Percentiles rank a stretch among this genome's conserved stretches.
These are phyloP conservation scores for Hypena proboscidalis DNA, from an alignment of 2,888 invertebrate species.

Conservation along the genomic window DNA sequence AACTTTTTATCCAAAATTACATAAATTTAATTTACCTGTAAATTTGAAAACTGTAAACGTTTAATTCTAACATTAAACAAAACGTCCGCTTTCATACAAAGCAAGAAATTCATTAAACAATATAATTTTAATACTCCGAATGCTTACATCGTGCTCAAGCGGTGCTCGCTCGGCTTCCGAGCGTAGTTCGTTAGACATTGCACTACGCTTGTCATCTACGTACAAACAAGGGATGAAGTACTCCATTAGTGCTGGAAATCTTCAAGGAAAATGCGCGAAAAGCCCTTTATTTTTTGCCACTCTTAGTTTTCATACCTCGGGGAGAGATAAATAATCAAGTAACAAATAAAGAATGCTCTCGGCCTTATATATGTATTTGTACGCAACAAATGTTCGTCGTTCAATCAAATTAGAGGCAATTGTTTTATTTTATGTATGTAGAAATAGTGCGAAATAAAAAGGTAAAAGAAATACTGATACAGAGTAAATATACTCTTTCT, in stretches of 20 bases:
- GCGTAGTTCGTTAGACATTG: slow-evolving; percentile 45
- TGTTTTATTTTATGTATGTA: not conserved
- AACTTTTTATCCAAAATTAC: too few relatives aligned
- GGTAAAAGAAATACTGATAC: too few relatives aligned
- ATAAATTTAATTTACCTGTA: too few relatives aligned
- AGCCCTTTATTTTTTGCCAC: slow-evolving; percentile 15
- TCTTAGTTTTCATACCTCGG: slow-evolving; percentile 19
- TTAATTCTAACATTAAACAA: too few relatives aligned
- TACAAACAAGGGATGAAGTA: slow-evolving; percentile 61
- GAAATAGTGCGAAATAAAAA: too few relatives aligned
- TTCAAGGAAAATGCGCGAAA: slow-evolving; percentile 46
- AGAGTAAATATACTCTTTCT: too few relatives aligned
- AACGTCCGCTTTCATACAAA: too few relatives aligned
- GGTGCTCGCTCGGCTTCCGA: slow-evolving; percentile 34
- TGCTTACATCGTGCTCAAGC: slow-evolving; percentile 13
- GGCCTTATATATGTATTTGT: slow-evolving; percentile 10
- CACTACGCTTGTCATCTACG: slow-evolving; percentile 49
- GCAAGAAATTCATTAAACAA: slow-evolving; percentile 17
- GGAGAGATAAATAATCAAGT: slow-evolving; percentile 18
- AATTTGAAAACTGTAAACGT: too few relatives aligned
- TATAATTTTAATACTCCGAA: slow-evolving; percentile 18
- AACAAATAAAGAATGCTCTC: slow-evolving; percentile 9
- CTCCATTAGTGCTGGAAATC: slow-evolving; percentile 61
- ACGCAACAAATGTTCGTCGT: slow-evolving; percentile 2
- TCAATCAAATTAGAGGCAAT: not conserved